Base-by-base conservation (phyloP, 2,888 invertebrate genomes). In the Trichopria drosophilae region DNA sequence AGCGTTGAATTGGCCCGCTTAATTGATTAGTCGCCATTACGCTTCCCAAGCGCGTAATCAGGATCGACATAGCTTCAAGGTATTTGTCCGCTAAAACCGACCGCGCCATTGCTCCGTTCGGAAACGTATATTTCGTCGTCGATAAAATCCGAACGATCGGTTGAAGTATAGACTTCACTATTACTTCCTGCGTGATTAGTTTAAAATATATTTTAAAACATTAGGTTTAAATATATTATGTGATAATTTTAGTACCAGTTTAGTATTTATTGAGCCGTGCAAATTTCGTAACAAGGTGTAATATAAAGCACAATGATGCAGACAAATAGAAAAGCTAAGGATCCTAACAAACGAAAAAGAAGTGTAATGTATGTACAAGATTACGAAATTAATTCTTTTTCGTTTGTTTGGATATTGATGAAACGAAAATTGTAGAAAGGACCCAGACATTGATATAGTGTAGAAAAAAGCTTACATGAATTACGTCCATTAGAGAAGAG, bases 161-260 rank as follows among this genome's bases (percentile, higher is more conserved):
- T 68, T 90, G 84, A 1, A 98, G 75, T 36, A 96, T 89, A 16
- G 86, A 84, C 66, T 87, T 87, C 15, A 96, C 80, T 51, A 97
- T 84, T 1, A 85, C 86, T 67, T 96, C 95, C 90, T 95, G 77
- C n/a, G n/a, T n/a, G n/a, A n/a, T n/a, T 24, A 79, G n/a, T n/a
- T n/a, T n/a, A n/a, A n/a, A n/a, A n/a, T n/a, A n/a, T n/a, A n/a
- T n/a, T n/a, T n/a, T n/a, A n/a, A n/a, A n/a, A n/a, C n/a, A n/a
- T n/a, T n/a, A n/a, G n/a, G n/a, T n/a, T n/a, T n/a, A n/a, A n/a
- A n/a, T n/a, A n/a, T n/a, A n/a, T n/a, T n/a, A n/a, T n/a, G n/a
- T n/a, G n/a, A n/a, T n/a, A n/a, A n/a, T n/a, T n/a, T n/a, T n/a
- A n/a, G n/a, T n/a, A n/a, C n/a, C n/a, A n/a, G n/a, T n/a, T n/a